Percentiles rank a stretch among this genome's conserved stretches.
Evolutionary conservation across 2,797 vertebrate species (phyloP).

Genomic region (Astyanax mexicanus): DNA sequence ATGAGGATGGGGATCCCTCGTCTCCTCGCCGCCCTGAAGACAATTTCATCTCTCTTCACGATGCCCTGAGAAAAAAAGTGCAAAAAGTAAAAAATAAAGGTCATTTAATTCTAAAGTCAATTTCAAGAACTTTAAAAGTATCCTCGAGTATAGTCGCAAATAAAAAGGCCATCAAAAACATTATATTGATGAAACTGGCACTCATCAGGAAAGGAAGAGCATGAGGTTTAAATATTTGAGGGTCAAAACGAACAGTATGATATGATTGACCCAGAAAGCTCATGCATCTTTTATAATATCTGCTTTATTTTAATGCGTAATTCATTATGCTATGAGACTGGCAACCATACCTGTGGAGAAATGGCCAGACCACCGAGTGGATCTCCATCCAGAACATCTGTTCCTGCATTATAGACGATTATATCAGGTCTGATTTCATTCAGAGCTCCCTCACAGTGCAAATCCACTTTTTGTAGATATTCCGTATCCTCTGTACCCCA

Average conservation of each 20-base stretch:
- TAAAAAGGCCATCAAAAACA: too few species aligned
- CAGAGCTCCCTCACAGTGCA: conserved; percentile 83
- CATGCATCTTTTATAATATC: too few species aligned
- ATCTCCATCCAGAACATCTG: conserved; percentile 92
- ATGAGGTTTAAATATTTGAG: too few species aligned
- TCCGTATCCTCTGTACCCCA: conserved; percentile 93
- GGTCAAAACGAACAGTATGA: too few species aligned
- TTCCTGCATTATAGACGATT: conserved; percentile 93
- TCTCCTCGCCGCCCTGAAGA: conserved; percentile 85
- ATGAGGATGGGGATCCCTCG: conserved; percentile 90
- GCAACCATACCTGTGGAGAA: conserved; percentile 85
- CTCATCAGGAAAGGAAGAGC: too few species aligned
- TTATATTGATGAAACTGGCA: too few species aligned
- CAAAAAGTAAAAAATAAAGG: too few species aligned
- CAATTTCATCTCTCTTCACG: conserved; percentile 88
- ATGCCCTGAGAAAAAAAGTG: conserved; percentile 90
- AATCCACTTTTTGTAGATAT: conserved; percentile 90
- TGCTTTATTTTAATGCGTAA: too few species aligned
- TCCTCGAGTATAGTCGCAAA: too few species aligned
- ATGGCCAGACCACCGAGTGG: conserved; percentile 92
- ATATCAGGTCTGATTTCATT: conserved; percentile 87
- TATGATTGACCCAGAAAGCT: too few species aligned
- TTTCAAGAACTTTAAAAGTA: too few species aligned
- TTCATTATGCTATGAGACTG: conserved; percentile 10
- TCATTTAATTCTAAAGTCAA: too few species aligned